These are phyloP conservation scores for Ceratina japonica DNA, from an alignment of 1,140 invertebrate species.

Conservation along the genomic window DNA sequence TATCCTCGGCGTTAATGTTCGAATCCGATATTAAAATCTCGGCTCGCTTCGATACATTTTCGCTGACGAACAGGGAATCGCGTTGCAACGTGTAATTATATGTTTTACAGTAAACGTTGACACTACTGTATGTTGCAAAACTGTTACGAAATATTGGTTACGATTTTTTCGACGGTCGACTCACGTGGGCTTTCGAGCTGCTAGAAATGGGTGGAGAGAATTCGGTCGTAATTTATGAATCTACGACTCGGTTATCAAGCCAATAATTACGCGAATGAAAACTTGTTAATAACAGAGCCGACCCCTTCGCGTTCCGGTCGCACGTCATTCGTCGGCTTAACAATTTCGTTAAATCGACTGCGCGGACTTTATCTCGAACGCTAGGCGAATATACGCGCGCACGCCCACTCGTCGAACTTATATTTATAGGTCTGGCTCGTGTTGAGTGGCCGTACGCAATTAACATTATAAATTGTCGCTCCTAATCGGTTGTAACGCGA, in stretches of 20 bases:
- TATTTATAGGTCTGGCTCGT: slow-evolving; percentile 16
- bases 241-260: slow-evolving; percentile 7
- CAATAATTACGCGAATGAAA: slow-evolving; percentile 26
- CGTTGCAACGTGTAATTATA: no score
- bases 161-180: not conserved
- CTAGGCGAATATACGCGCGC: not conserved
- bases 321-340: slow-evolving; percentile 13
- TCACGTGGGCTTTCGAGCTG: slow-evolving; percentile 18
- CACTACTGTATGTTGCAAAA: no score
- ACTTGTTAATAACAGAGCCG: slow-evolving; percentile 23
- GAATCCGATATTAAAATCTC: not conserved
- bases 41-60: not conserved
- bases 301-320: not conserved
- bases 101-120: no score
- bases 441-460: not conserved
- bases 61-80: not conserved
- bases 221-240: slow-evolving; percentile 33
- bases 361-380: slow-evolving; percentile 17
- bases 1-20: not conserved
- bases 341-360: slow-evolving; percentile 11
- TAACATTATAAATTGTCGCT: slow-evolving; percentile 5
- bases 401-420: slow-evolving; percentile 5
- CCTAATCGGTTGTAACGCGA: slow-evolving; percentile 7
- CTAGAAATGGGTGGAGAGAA: slow-evolving; percentile 19
- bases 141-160: not conserved